Conservation (phyloP, 2,888 invertebrate species). For the Cryptosula pallasiana region DNA sequence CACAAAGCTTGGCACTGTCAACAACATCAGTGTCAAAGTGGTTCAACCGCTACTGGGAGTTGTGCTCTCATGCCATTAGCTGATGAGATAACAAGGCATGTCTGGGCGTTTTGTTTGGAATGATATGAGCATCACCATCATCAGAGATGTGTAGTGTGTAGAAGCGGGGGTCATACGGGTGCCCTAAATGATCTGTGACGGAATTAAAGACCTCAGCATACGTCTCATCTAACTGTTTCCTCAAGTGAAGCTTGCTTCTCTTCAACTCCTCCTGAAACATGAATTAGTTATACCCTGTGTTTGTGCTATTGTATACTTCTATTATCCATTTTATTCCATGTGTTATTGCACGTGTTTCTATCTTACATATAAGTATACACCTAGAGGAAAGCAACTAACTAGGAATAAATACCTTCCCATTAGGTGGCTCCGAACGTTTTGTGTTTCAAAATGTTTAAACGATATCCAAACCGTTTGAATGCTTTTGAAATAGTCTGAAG, state of each 20-base stretch:
- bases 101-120: not conserved
- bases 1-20: not conserved
- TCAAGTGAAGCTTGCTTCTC: slow-evolving; percentile 54
- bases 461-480: too few relatives aligned
- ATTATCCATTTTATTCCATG: too few relatives aligned
- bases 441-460: too few relatives aligned
- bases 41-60: not conserved
- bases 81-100: not conserved
- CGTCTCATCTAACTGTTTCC: slow-evolving; percentile 78
- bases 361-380: too few relatives aligned
- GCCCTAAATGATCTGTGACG: slow-evolving; percentile 80
- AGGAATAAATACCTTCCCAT: too few relatives aligned
- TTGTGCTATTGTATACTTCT: too few relatives aligned
- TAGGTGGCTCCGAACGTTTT: too few relatives aligned
- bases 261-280: slow-evolving; percentile 14
- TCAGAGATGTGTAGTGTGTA: slow-evolving; percentile 17
- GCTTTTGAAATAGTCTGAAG: too few relatives aligned
- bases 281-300: too few relatives aligned
- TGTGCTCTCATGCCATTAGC: not conserved
- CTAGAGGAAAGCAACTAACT: too few relatives aligned
- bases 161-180: slow-evolving; percentile 60
- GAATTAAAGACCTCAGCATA: slow-evolving; percentile 86
- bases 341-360: too few relatives aligned
- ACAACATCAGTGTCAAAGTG: not conserved
- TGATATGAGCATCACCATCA: slow-evolving; percentile 17